phyloP scores from a whole-genome alignment of 2,888 invertebrate genomes.

The Drosophila nigritarsus region DNA sequence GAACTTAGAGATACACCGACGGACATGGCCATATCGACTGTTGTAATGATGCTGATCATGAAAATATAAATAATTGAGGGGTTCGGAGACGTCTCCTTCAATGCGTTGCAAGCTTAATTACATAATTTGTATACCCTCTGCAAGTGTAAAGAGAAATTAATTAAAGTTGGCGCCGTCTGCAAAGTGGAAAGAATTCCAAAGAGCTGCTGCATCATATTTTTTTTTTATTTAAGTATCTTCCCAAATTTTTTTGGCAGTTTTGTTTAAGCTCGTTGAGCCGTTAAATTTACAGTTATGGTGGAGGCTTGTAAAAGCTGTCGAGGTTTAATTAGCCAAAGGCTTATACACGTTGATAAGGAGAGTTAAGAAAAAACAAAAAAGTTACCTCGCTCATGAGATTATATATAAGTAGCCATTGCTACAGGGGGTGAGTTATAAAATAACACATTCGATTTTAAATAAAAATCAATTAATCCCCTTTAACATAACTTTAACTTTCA shows the following conservation, averaged over 20 bases:
- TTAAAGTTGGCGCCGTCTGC: constrained; percentile 11
- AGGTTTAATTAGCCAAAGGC: constrained; percentile 21
- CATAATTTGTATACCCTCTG: not conserved
- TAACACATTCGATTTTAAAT: not conserved
- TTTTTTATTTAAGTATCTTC: not conserved
- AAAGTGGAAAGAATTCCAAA: constrained; percentile 7
- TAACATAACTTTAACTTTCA: too few relatives aligned
- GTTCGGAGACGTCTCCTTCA: not conserved
- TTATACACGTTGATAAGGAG: not conserved
- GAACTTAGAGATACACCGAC: not conserved
- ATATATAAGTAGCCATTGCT: not conserved
- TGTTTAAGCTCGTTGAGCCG: constrained; percentile 19
- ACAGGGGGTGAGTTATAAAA: not conserved
- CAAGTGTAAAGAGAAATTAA: constrained; percentile 5
- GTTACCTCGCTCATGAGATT: not conserved
- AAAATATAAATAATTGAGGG: not conserved
- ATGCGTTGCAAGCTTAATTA: not conserved
- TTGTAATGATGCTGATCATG: not conserved
- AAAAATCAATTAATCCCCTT: not conserved
- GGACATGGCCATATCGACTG: not conserved
- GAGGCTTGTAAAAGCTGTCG: constrained; percentile 23
- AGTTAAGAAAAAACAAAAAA: not conserved
- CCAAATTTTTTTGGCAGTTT: not conserved
- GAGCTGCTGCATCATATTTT: not conserved
- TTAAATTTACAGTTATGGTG: constrained; percentile 9